These are phyloP conservation scores for Sinocyclocheilus grahami DNA, from an alignment of 2,113 vertebrate species.

Conservation along the genomic window DNA sequence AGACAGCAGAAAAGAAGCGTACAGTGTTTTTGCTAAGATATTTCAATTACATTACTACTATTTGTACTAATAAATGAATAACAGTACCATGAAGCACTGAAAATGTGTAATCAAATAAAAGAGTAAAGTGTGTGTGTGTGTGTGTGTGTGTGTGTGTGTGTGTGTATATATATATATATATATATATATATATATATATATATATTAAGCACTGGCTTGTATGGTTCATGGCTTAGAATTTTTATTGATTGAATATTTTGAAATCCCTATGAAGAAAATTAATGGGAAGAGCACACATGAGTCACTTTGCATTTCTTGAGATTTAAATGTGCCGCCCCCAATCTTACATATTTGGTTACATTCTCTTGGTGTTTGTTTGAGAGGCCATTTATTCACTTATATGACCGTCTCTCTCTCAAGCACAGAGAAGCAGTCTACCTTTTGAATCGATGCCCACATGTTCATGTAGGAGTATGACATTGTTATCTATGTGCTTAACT, in stretches of 20 bases:
- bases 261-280: background rate
- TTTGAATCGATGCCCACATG: conserved; percentile 33
- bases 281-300: background rate
- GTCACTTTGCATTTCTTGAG: background rate
- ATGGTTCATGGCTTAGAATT: background rate
- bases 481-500: conserved; percentile 57
- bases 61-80: background rate
- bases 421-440: background rate
- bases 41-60: background rate
- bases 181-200: too few species aligned
- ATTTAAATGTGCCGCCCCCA: background rate
- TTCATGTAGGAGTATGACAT: conserved; percentile 60
- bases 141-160: too few species aligned
- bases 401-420: background rate
- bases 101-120: too few species aligned
- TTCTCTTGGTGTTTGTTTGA: conserved; percentile 14
- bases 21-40: background rate
- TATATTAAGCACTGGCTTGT: background rate
- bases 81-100: too few species aligned
- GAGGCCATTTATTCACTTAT: conserved; percentile 20
- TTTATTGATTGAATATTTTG: background rate
- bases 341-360: background rate
- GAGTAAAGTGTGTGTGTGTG: too few species aligned
- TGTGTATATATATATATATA: too few species aligned
- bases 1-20: background rate